Percentiles rank a stretch among this genome's conserved stretches.
phyloP scores from a whole-genome alignment of 30 jellyfish, hydroid and myxozoan species.

The Aurelia aurita region DNA sequence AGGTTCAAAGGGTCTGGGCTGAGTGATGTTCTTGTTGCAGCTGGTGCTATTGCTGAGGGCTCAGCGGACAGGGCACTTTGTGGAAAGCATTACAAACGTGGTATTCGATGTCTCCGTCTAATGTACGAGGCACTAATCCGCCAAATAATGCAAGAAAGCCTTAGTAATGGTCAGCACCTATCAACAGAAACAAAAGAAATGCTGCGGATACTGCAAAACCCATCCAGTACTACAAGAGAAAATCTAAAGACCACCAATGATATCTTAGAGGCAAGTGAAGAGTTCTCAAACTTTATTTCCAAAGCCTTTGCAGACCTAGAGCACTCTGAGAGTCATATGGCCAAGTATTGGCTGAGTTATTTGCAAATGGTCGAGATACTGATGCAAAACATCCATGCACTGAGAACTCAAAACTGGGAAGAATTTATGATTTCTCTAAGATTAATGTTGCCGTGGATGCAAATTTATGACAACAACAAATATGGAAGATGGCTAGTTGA shows the following conservation, averaged over 20 bases:
- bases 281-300: conserved; percentile 42
- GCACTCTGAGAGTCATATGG: conserved; percentile 49
- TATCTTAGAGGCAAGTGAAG: conserved; percentile 57
- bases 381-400: conserved; percentile 57
- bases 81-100: conserved; percentile 29
- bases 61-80: conserved; percentile 33
- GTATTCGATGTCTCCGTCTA: conserved; percentile 25
- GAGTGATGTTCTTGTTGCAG: conserved; percentile 32
- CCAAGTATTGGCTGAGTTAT: conserved; percentile 66
- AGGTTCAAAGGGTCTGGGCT: conserved; percentile 35
- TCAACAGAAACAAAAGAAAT: conserved; percentile 32
- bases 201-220: conserved; percentile 35
- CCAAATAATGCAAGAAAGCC: conserved; percentile 15
- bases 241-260: conserved; percentile 35
- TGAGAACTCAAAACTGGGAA: conserved; percentile 52
- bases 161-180: conserved; percentile 35
- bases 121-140: conserved; percentile 42
- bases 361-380: conserved; percentile 56
- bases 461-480: conserved; percentile 60
- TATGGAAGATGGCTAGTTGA: conserved; percentile 58
- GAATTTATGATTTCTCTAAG: conserved; percentile 52
- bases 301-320: conserved; percentile 42
- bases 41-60: no score
- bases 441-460: conserved; percentile 66
- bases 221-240: conserved; percentile 51